Evolutionary conservation across 2,797 vertebrate species (phyloP).

Genomic region (Melanotaenia trifasciata): DNA sequence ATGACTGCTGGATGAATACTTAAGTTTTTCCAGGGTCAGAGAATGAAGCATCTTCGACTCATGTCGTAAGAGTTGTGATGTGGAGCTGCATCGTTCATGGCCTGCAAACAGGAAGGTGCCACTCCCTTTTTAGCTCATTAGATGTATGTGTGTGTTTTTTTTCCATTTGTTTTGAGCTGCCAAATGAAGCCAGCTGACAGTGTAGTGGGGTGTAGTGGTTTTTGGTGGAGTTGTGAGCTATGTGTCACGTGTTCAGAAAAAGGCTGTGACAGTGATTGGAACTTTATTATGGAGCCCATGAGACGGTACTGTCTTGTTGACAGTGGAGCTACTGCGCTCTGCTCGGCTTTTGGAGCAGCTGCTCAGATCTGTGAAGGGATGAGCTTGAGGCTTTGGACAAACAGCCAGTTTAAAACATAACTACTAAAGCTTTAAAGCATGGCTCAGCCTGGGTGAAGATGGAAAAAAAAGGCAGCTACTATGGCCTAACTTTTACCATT

Average conservation of each 20-base stretch:
- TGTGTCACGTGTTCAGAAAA: neutral
- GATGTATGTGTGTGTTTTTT: conserved; percentile 15
- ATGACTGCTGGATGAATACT: conserved; percentile 10
- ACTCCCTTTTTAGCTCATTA: conserved; percentile 23
- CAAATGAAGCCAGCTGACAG: conserved; percentile 16
- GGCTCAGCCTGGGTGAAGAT: neutral
- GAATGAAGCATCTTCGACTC: neutral
- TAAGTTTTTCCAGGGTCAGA: conserved; percentile 12
- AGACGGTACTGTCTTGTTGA: neutral
- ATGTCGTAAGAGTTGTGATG: neutral
- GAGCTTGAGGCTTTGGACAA: neutral
- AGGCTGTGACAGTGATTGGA: conserved; percentile 8
- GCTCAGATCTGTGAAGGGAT: neutral
- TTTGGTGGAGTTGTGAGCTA: conserved; percentile 15
- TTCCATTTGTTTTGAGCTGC: conserved; percentile 21
- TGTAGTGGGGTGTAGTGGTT: neutral
- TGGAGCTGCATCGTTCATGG: neutral
- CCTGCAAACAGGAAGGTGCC: conserved; percentile 35
- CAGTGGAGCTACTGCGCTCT: neutral
- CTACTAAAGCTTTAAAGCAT: neutral
- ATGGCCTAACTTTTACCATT: neutral
- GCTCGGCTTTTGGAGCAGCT: neutral
- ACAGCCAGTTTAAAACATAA: conserved; percentile 9
- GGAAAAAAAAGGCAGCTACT: neutral
- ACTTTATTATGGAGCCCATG: neutral